phyloP scores from a whole-genome alignment of 2,888 invertebrate genomes.

The Lacanobia oleracea region DNA sequence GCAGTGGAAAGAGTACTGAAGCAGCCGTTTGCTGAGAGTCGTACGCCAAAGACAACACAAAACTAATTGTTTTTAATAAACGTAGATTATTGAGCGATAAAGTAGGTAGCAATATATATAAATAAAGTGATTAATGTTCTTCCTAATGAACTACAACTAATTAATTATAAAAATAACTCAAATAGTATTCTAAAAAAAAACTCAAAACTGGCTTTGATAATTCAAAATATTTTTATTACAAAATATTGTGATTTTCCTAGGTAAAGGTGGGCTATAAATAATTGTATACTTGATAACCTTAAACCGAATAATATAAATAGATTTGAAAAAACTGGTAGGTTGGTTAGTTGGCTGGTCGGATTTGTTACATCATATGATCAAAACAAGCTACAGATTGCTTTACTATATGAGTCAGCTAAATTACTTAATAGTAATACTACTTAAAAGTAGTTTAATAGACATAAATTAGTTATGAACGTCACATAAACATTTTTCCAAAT shows the following conservation, averaged over 20 bases:
- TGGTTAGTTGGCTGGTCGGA: no score
- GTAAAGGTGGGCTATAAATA: not conserved
- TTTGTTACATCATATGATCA: not conserved
- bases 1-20: no score
- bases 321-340: constrained; percentile 13
- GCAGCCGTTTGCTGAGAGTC: no score
- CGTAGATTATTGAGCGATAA: not conserved
- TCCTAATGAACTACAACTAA: not conserved
- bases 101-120: no score
- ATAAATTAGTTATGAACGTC: not conserved
- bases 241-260: not conserved
- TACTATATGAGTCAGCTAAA: not conserved
- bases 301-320: not conserved
- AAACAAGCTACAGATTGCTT: not conserved
- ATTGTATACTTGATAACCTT: constrained; percentile 26
- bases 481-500: not conserved
- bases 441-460: not conserved
- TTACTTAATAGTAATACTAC: no score
- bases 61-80: no score
- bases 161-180: constrained; percentile 4
- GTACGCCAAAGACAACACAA: no score
- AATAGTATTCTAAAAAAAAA: not conserved
- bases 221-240: constrained; percentile 4
- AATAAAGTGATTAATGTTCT: not conserved
- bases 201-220: constrained; percentile 22